Conservation (phyloP, 2,797 vertebrate species). For the Poeciliopsis turneri region DNA sequence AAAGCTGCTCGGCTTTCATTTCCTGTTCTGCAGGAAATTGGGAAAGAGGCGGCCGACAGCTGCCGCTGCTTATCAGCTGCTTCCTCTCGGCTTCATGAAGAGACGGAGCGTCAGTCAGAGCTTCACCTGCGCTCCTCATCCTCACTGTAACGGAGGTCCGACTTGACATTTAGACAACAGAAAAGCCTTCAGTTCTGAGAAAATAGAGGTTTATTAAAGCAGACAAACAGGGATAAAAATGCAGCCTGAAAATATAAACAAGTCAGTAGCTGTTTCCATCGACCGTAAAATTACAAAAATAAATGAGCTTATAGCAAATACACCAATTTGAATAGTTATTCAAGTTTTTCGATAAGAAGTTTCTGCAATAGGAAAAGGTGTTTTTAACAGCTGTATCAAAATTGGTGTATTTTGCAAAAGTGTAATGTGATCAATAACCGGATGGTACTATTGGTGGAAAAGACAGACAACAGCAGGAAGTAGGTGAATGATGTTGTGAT, state of each 20-base stretch:
- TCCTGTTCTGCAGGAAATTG: conserved; percentile 95
- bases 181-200: background rate
- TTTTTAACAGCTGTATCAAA: too few relatives aligned
- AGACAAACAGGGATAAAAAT: background rate
- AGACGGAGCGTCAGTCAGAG: conserved; percentile 1
- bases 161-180: background rate
- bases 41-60: conserved; percentile 71
- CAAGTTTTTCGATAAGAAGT: too few relatives aligned
- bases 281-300: too few relatives aligned
- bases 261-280: background rate
- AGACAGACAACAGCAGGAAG: too few relatives aligned
- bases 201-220: background rate
- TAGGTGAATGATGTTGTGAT: too few relatives aligned
- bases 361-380: too few relatives aligned
- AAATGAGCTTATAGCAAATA: too few relatives aligned
- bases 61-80: conserved; percentile 36
- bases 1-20: conserved; percentile 87
- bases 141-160: background rate
- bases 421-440: too few relatives aligned
- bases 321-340: too few relatives aligned
- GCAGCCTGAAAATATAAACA: background rate
- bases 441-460: too few relatives aligned
- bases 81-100: conserved; percentile 60
- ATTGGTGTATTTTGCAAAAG: too few relatives aligned
- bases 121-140: conserved; percentile 21